Evolutionary conservation across 2,888 invertebrate species (phyloP).

Genomic region (Omphaloscelis lunosa): DNA sequence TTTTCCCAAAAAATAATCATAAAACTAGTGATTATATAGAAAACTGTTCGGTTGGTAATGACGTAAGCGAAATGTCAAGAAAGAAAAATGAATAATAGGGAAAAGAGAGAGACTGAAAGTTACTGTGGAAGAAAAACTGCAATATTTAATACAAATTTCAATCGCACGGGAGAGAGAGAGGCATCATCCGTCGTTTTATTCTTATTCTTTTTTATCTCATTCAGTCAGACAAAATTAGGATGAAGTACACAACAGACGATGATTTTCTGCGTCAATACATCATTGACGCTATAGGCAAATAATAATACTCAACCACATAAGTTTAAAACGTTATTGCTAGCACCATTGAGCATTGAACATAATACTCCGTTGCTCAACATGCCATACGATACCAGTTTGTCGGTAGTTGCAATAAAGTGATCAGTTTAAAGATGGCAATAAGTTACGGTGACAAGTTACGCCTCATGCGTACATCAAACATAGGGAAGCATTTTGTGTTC

Average conservation of each 20-base stretch:
- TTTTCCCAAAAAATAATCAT: neutral
- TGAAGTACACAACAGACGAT: neutral
- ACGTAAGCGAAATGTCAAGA: neutral
- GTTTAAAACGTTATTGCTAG: slow-evolving; percentile 27
- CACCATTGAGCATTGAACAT: slow-evolving; percentile 28
- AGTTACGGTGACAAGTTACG: slow-evolving; percentile 9
- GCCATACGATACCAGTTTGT: slow-evolving; percentile 45
- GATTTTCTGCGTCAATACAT: neutral
- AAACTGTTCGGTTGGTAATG: no score
- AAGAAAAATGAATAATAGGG: no score
- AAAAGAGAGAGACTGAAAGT: neutral
- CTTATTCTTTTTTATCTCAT: neutral
- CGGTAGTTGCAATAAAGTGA: slow-evolving; percentile 46
- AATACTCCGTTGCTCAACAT: slow-evolving; percentile 45
- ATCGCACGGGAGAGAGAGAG: neutral
- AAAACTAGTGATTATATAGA: neutral
- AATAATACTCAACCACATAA: slow-evolving; percentile 31
- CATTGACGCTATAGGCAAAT: slow-evolving; percentile 10
- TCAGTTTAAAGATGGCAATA: slow-evolving; percentile 35
- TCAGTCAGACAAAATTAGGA: neutral
- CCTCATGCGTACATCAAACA: neutral
- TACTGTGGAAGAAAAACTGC: neutral
- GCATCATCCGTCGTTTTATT: no score
- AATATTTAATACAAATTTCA: neutral
- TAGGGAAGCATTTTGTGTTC: neutral